phyloP scores from a whole-genome alignment of 2,888 invertebrate genomes.

The Ptilodon capucinus region DNA sequence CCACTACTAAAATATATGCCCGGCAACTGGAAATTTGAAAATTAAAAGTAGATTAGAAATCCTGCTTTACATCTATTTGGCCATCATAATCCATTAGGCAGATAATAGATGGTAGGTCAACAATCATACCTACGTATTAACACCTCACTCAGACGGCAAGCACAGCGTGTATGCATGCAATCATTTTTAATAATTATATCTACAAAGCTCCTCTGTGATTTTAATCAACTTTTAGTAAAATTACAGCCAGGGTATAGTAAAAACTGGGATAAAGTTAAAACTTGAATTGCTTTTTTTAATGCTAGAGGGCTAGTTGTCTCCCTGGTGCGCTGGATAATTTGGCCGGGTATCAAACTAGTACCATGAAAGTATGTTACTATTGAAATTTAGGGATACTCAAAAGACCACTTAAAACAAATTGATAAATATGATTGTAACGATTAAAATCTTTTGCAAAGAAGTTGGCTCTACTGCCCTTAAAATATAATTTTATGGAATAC shows the following conservation, averaged over 20 bases:
- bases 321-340: slow-evolving; percentile 36
- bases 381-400: slow-evolving; percentile 29
- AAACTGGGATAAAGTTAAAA: neutral
- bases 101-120: no score
- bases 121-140: no score
- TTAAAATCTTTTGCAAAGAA: neutral
- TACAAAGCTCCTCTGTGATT: neutral
- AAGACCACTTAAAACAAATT: neutral
- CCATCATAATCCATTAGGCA: no score
- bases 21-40: no score
- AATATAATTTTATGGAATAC: no score
- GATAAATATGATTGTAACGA: neutral
- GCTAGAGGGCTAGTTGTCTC: slow-evolving; percentile 14
- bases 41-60: no score
- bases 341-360: slow-evolving; percentile 45
- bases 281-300: slow-evolving; percentile 5
- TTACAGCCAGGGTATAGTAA: neutral
- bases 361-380: slow-evolving; percentile 31
- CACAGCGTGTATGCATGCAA: no score
- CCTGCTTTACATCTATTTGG: no score
- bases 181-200: no score
- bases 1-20: no score
- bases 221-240: neutral
- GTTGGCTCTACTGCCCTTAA: neutral
- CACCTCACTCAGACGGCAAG: no score